Evolutionary conservation across 2,888 invertebrate species (phyloP), one percentile per base, ranked within the genome.

Genomic region (Leptopterna dolabrata): DNA sequence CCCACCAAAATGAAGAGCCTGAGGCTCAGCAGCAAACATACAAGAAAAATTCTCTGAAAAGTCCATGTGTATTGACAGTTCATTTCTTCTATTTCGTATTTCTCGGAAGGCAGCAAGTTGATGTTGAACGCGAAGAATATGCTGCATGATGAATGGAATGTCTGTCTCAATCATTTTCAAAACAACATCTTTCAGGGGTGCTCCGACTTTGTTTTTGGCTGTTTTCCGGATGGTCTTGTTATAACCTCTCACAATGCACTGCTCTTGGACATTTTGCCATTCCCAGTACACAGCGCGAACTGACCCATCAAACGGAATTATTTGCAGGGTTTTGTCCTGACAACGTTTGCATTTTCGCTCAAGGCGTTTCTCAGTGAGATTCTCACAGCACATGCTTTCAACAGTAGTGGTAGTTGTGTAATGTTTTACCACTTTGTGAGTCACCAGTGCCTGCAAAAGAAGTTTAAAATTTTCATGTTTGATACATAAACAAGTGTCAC

Each of bases 401-500:
- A 63, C 24, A 16, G 16, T 6, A 16, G 7, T 24, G n/a, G 63
- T 19, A 7, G 63, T 63, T 63, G 9, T 19, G 7, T 16, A 11
- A 16, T n/a, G 63, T 16, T 16, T 63, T 16, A 63, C 24, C 6
- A 63, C n/a, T 24, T 63, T 63, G 63, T 63, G 63, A 16, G 63
- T 63, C n/a, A 63, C n/a, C n/a, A n/a, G n/a, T n/a, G n/a, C n/a
- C n/a, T n/a, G n/a, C n/a, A n/a, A n/a, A n/a, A n/a, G n/a, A n/a
- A n/a, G n/a, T n/a, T n/a, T n/a, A n/a, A n/a, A n/a, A n/a, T n/a
- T n/a, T n/a, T n/a, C n/a, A n/a, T n/a, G n/a, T n/a, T 78, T 78
- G 41, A 78, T 11, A 29, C 78, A 78, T 13, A 78, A 36, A 41
- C 78, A 78, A 36, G 78, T 78, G 78, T 78, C 78, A 13, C 78